Evolutionary conservation across 1,140 invertebrate genomes (phyloP), one percentile per base, ranked within the genome.

Genomic region (Aphaenogaster rudis): DNA sequence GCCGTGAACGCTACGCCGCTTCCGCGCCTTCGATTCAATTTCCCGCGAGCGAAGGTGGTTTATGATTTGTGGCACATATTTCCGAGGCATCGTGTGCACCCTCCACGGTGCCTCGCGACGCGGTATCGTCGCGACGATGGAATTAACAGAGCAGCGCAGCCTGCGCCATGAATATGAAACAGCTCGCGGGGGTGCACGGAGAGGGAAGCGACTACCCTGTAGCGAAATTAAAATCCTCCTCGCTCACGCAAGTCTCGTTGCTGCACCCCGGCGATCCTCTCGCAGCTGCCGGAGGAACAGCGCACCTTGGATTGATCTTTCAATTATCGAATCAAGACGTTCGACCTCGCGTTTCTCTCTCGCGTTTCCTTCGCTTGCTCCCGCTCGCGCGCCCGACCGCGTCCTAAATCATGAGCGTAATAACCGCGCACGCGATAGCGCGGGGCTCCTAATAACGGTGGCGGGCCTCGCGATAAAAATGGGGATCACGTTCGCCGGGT

Each of bases 11-110:
- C 39, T 69, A 17, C 54, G 80, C 78, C 76, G 66, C 54, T 74
- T 76, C 69, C 80, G 80, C 59, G 57, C 80, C 69, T 84, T 84
- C 80, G 80, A 84, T 84, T 84, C 80, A 84, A 84, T 84, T 84
- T 84, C 80, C 80, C 80, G 52, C 69, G 28, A 48, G 33, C 69
- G 69, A 84, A 84, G 80, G 80, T 61, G 80, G 69, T 84, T 84
- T 76, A 84, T 84, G 80, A 84, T 84, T 84, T 84, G 80, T 84
- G 80, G 80, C 80, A 84, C 54, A 84, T 84, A 84, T 84, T 84
- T 84, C 80, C 80, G 80, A 74, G 80, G 69, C 80, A 59, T 52
- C 80, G 42, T 50, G 54, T n/a, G 39, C 64, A 28, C n/a, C 50
- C 59, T 45, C 15, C n/a, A 36, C 54, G 74, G 13, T 39, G 74